phyloP scores from a whole-genome alignment of 2,888 invertebrate genomes.

The Ganaspis brasiliensis region DNA sequence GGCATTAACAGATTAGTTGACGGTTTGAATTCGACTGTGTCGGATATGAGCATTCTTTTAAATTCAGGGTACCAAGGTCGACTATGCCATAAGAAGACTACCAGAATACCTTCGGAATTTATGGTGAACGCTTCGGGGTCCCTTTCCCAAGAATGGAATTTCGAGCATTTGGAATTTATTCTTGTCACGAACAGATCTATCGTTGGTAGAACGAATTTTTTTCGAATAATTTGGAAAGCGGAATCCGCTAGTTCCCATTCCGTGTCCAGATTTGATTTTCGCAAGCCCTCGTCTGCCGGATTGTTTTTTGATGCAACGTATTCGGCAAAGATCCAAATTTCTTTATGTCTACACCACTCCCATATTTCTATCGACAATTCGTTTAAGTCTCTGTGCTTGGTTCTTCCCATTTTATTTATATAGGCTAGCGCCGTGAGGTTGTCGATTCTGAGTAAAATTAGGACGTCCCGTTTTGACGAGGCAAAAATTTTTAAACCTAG shows the following conservation, averaged over 20 bases:
- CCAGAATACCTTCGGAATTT: slow-evolving; percentile 48
- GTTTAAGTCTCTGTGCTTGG: slow-evolving; percentile 51
- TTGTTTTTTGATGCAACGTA: slow-evolving; percentile 46
- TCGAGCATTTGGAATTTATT: slow-evolving; percentile 51
- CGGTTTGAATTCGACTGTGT: slow-evolving; percentile 41
- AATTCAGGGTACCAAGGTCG: slow-evolving; percentile 26
- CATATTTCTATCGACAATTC: slow-evolving; percentile 56
- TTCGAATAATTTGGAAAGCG: slow-evolving; percentile 46
- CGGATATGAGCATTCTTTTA: slow-evolving; percentile 35
- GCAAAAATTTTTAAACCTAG: slow-evolving; percentile 43
- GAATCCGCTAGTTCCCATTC: slow-evolving; percentile 53
- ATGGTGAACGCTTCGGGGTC: slow-evolving; percentile 45
- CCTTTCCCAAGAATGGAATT: slow-evolving; percentile 47
- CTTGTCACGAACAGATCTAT: slow-evolving; percentile 56
- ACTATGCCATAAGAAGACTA: slow-evolving; percentile 50
- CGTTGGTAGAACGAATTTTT: slow-evolving; percentile 42
- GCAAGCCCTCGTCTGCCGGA: slow-evolving; percentile 48
- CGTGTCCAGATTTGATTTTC: slow-evolving; percentile 57
- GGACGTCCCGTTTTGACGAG: slow-evolving; percentile 34
- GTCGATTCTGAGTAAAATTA: slow-evolving; percentile 56
- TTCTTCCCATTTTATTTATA: slow-evolving; percentile 55
- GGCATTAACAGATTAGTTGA: slow-evolving; percentile 38
- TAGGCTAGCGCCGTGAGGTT: too few species aligned
- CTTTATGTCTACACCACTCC: slow-evolving; percentile 58
- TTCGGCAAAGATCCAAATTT: slow-evolving; percentile 58